Evolutionary conservation across 1,140 invertebrate genomes (phyloP).

Genomic region (Drosophila fuyamai): DNA sequence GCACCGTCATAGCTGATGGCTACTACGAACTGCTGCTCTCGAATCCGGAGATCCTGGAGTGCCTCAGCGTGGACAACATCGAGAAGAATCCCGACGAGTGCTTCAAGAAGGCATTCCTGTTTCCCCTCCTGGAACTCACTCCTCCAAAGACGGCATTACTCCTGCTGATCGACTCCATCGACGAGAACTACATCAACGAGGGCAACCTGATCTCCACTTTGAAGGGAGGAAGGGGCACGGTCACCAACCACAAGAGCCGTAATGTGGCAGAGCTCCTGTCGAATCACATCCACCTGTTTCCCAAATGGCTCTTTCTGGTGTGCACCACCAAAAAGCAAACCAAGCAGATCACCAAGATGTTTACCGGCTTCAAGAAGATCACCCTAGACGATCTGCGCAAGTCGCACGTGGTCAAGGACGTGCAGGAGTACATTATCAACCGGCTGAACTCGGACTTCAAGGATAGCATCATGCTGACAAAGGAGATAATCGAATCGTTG

Average conservation of each 20-base stretch:
- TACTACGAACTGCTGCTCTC: constrained; percentile 92
- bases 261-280: constrained; percentile 94
- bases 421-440: constrained; percentile 97
- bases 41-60: constrained; percentile 90
- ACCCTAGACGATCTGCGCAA: constrained; percentile 95
- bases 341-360: constrained; percentile 94
- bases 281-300: constrained; percentile 96
- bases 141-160: constrained; percentile 93
- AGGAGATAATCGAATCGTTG: constrained; percentile 96
- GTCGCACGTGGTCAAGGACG: constrained; percentile 94
- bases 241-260: constrained; percentile 86
- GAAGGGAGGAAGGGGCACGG: constrained; percentile 82
- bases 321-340: constrained; percentile 95
- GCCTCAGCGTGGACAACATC: constrained; percentile 87
- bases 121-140: constrained; percentile 93
- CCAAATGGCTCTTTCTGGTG: constrained; percentile 95
- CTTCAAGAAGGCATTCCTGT: constrained; percentile 94
- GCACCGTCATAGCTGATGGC: constrained; percentile 90
- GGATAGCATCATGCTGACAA: constrained; percentile 84
- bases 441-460: constrained; percentile 92
- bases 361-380: constrained; percentile 97
- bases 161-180: constrained; percentile 95
- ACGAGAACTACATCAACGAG: constrained; percentile 88
- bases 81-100: constrained; percentile 95
- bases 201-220: constrained; percentile 81